phyloP scores from a whole-genome alignment of 2,113 vertebrate species.

The Serilophus lunatus region DNA sequence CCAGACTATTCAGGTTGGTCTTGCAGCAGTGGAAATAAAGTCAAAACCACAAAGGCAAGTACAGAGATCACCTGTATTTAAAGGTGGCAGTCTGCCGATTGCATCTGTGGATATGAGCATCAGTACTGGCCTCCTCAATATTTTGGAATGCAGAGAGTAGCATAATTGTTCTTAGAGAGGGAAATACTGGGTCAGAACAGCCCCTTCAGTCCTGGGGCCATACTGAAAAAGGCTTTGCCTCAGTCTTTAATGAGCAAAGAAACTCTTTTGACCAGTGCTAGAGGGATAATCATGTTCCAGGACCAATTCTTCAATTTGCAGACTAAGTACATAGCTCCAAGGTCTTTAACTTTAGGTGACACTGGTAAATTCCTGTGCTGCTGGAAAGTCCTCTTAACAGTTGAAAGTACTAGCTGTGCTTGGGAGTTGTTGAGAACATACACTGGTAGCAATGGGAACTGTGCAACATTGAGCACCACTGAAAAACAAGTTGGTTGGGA shows the following conservation, averaged over 20 bases:
- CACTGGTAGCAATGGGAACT: background rate
- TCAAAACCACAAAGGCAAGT: slow-evolving; percentile 98
- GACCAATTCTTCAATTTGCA: background rate
- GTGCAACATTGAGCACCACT: background rate
- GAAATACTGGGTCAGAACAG: background rate
- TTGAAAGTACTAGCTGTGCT: background rate
- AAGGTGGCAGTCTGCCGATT: background rate
- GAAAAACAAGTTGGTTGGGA: background rate
- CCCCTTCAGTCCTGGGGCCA: background rate
- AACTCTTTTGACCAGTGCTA: background rate
- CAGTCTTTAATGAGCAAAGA: background rate
- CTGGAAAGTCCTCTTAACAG: background rate
- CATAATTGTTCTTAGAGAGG: background rate
- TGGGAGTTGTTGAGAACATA: background rate
- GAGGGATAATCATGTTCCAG: background rate
- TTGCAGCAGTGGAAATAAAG: slow-evolving; percentile 98
- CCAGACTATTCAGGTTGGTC: slow-evolving; percentile 97
- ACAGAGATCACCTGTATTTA: background rate
- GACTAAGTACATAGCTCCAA: background rate
- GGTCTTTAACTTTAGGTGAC: background rate
- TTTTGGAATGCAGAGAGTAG: background rate
- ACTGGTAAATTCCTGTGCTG: background rate
- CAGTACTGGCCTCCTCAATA: background rate
- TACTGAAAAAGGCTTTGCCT: background rate
- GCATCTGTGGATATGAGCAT: background rate